Percentiles rank a stretch among this genome's conserved stretches.
These are phyloP conservation scores for Gasteruption jaculator DNA, from an alignment of 2,888 invertebrate species.

Conservation along the genomic window DNA sequence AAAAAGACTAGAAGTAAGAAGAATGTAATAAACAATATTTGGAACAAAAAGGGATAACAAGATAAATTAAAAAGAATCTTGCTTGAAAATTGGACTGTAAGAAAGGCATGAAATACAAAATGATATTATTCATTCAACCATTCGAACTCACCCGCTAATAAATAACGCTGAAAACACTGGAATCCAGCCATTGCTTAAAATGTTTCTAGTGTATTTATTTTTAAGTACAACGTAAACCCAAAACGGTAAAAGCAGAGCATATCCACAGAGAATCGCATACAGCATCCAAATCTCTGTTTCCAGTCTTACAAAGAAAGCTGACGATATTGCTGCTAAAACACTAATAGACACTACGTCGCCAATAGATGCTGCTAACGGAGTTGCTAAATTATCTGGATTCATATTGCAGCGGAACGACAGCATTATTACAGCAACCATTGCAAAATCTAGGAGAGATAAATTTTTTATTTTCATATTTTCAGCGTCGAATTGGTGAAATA, in stretches of 20 bases:
- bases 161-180: slow-evolving; percentile 92
- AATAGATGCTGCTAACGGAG: slow-evolving; percentile 92
- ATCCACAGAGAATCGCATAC: slow-evolving; percentile 66
- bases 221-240: slow-evolving; percentile 81
- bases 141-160: slow-evolving; percentile 80
- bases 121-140: not conserved
- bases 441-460: slow-evolving; percentile 62
- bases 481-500: not conserved
- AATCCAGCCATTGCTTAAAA: slow-evolving; percentile 88
- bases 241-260: slow-evolving; percentile 73
- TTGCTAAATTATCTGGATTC: slow-evolving; percentile 96
- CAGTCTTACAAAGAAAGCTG: slow-evolving; percentile 66
- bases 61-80: not conserved
- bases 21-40: no score
- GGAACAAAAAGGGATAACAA: not conserved
- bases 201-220: slow-evolving; percentile 82
- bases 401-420: slow-evolving; percentile 76
- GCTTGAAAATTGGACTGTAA: not conserved
- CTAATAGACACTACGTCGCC: slow-evolving; percentile 92
- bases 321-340: slow-evolving; percentile 78
- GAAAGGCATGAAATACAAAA: not conserved
- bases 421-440: slow-evolving; percentile 88
- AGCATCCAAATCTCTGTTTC: slow-evolving; percentile 71
- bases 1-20: no score
- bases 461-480: not conserved